A percentile compares a stretch with the other conserved stretches of the same genome.
phyloP scores from a whole-genome alignment of 2,797 vertebrate genomes.

The Phaenicophaeus curvirostris region DNA sequence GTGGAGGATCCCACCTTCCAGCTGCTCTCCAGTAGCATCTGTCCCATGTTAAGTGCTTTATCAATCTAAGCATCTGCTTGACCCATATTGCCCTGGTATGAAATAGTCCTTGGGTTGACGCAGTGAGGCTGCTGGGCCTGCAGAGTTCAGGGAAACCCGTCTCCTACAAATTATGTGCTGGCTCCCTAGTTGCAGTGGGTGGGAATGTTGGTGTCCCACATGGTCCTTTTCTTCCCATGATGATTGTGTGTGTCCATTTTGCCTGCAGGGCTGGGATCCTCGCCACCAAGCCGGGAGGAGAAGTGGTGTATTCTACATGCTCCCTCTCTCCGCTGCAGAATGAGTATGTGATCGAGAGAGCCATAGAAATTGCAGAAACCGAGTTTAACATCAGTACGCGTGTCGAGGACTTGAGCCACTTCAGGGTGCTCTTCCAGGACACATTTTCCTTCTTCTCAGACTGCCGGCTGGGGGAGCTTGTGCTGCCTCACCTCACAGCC shows the following conservation, averaged over 20 bases:
- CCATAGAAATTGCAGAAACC: conserved; percentile 77
- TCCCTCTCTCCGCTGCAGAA: conserved; percentile 93
- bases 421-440: conserved; percentile 81
- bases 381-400: conserved; percentile 78
- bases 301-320: conserved; percentile 91
- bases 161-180: neutral
- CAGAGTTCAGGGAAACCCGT: neutral
- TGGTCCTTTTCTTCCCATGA: neutral
- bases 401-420: conserved; percentile 80
- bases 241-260: fast-evolving
- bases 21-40: neutral
- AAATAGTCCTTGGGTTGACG: neutral
- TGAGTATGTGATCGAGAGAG: conserved; percentile 85
- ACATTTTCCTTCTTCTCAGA: conserved; percentile 87
- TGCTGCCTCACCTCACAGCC: conserved; percentile 89
- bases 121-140: neutral
- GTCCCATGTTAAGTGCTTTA: fast-evolving
- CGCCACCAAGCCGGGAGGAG: conserved; percentile 83
- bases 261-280: conserved; percentile 85
- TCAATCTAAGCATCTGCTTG: fast-evolving
- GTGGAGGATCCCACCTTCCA: neutral
- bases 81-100: neutral
- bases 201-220: neutral
- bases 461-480: conserved; percentile 87
- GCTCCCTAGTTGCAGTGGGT: fast-evolving